Conservation (phyloP, 2,888 invertebrate species). For the Uloborus plumipes region DNA sequence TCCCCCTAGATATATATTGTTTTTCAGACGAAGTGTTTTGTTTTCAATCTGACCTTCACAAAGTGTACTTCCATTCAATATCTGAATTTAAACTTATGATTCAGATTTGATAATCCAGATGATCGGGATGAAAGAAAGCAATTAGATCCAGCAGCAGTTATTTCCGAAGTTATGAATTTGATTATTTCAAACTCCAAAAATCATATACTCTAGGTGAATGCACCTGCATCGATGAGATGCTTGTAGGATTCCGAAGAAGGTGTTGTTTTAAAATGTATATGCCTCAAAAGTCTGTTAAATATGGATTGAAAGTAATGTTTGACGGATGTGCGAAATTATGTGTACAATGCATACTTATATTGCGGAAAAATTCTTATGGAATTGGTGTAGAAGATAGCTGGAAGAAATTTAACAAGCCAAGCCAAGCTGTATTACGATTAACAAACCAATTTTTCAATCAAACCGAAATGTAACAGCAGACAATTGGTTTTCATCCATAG, state of each 20-base stretch:
- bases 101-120: too few relatives aligned
- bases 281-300: constrained; percentile 69
- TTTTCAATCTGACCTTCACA: too few relatives aligned
- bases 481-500: too few relatives aligned
- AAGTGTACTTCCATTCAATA: too few relatives aligned
- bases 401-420: constrained; percentile 4
- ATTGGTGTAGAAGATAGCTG: background rate
- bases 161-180: constrained; percentile 10
- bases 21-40: too few relatives aligned
- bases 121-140: constrained; percentile 52
- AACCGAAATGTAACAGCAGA: too few relatives aligned
- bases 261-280: constrained; percentile 68
- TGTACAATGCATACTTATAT: constrained; percentile 19
- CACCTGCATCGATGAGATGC: constrained; percentile 69
- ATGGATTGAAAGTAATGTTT: constrained; percentile 70
- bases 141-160: constrained; percentile 43
- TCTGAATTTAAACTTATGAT: too few relatives aligned
- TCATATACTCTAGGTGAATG: constrained; percentile 63
- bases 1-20: too few relatives aligned
- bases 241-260: constrained; percentile 67
- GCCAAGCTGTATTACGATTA: too few relatives aligned
- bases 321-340: constrained; percentile 68
- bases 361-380: constrained; percentile 26
- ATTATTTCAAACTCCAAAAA: constrained; percentile 66
- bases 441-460: too few relatives aligned